Evolutionary conservation across 2,113 vertebrate species (phyloP), one percentile per base, ranked within the genome.

Genomic region (Sapayoa aenigma): DNA sequence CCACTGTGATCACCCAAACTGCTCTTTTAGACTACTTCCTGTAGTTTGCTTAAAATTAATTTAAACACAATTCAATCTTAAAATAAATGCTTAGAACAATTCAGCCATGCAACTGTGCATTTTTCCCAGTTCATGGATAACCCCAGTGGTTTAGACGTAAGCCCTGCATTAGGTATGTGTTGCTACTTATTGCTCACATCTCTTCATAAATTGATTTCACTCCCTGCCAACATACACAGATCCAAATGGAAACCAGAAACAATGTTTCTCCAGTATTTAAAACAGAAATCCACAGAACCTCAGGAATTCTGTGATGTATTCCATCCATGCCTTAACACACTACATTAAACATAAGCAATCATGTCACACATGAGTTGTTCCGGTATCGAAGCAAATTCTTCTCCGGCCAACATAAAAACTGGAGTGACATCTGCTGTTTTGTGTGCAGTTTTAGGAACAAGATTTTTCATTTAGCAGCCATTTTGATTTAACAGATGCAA

Each of bases 351-450:
- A 14, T 39, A 67, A 93, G 69, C 22, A 75, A 80, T 68, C 74
- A 74, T 19, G 7, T 17, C 50, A 42, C 2, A 1, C 49, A 53
- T 1, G 7, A 75, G 14, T 39, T 89, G 60, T n/a, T 47, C 88
- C 12, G 17, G 7, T 42, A 66, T 6, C 5, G 30, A 30, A 95
- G 65, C n/a, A 90, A 90, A 67, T 52, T 58, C 30, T 73, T 62
- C 33, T 27, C 35, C 52, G 37, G 53, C 35, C 33, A 60, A 22
- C 63, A 41, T 17, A 56, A 84, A 94, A 88, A 58, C 82, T 81
- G 86, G 90, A 97, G 94, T 92, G 96, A 95, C 96, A 93, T 56
- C 97, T 97, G 88, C 94, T 95, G 96, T 95, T 96, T 46, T 1
- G 0, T 52, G 18, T 6, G 30, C 37, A 65, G 30, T 35, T 88